Evolutionary conservation across 2,113 vertebrate species (phyloP).

Genomic region (Urocitellus parryii): DNA sequence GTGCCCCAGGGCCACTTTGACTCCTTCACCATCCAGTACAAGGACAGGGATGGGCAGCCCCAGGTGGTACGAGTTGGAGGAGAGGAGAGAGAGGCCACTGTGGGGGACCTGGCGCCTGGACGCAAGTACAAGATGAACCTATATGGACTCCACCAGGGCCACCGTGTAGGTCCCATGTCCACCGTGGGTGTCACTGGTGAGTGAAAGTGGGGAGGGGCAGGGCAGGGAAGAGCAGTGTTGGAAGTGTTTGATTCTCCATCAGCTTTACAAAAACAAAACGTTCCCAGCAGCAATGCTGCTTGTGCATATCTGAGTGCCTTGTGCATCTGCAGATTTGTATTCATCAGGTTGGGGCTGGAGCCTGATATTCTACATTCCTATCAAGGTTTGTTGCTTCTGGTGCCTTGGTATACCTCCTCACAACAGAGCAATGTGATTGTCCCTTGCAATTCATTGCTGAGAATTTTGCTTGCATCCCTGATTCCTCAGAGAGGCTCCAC

Average conservation of each 20-base stretch:
- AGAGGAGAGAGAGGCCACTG: neutral
- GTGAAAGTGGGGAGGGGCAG: neutral
- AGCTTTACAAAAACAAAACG: neutral
- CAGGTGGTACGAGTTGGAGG: slow-evolving; percentile 52
- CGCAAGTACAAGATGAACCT: too few relatives aligned
- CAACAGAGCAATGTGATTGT: too few relatives aligned
- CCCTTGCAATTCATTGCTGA: too few relatives aligned
- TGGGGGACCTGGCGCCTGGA: slow-evolving; percentile 45
- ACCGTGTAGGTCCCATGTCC: neutral
- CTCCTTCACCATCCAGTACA: slow-evolving; percentile 78
- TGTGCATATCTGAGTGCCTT: neutral
- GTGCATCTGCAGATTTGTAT: neutral
- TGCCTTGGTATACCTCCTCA: slow-evolving; percentile 24
- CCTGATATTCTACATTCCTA: neutral
- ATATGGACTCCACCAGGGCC: too few relatives aligned
- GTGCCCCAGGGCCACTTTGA: slow-evolving; percentile 70
- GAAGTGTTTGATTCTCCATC: neutral
- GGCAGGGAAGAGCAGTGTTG: neutral
- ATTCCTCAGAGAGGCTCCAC: too few relatives aligned
- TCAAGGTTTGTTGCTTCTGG: rapidly evolving
- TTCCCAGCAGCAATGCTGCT: too few relatives aligned
- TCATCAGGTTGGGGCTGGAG: neutral
- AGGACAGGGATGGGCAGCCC: slow-evolving; percentile 49
- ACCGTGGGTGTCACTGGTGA: slow-evolving; percentile 72
- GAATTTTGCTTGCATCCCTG: too few relatives aligned